These are phyloP conservation scores for Anguilla megastoma DNA, from an alignment of 2,797 vertebrate species.

Conservation along the genomic window DNA sequence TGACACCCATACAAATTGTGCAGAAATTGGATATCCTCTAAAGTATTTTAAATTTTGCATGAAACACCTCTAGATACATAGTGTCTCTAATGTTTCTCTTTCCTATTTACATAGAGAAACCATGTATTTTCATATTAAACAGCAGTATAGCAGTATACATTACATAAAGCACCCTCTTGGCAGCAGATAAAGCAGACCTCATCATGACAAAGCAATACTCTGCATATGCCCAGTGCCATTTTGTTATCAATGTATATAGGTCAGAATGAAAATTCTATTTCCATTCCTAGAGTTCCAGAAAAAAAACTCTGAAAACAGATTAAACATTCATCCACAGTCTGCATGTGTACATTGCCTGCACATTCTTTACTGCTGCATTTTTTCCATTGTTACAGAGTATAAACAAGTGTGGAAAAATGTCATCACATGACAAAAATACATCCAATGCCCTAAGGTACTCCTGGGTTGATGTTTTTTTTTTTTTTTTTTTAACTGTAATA, in stretches of 20 bases:
- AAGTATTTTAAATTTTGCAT: neutral
- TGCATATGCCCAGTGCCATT: constrained; percentile 9
- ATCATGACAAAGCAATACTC: constrained; percentile 15
- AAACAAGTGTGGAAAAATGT: neutral
- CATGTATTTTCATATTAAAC: neutral
- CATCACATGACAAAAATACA: neutral
- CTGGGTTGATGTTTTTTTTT: neutral
- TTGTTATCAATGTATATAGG: neutral
- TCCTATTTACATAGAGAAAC: neutral
- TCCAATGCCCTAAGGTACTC: neutral
- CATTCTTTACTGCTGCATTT: neutral
- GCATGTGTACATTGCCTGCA: neutral
- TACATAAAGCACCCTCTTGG: neutral
- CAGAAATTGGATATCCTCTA: no score
- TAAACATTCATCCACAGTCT: neutral
- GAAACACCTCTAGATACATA: neutral
- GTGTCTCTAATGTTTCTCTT: neutral
- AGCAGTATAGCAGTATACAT: neutral
- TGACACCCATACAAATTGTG: no score
- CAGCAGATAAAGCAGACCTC: neutral
- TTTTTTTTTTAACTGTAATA: neutral
- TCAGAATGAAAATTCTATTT: neutral
- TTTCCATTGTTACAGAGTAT: neutral
- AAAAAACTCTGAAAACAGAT: neutral
- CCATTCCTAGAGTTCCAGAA: neutral